These are phyloP conservation scores for Druceiella hillmani DNA, from an alignment of 2,888 invertebrate species.

Conservation along the genomic window DNA sequence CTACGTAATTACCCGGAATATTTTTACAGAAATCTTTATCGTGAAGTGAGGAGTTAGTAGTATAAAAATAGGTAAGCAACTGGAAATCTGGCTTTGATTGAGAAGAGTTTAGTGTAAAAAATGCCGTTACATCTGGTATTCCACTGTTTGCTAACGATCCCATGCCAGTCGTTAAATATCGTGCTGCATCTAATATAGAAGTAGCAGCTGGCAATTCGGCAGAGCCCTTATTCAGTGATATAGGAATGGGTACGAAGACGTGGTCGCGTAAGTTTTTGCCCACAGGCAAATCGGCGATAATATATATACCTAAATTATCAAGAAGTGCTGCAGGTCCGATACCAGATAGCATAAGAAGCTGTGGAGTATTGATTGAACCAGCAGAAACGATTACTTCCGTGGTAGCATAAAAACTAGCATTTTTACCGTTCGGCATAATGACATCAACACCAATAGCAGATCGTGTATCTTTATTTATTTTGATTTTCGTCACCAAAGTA, in stretches of 20 bases:
- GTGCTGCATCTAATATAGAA: slow-evolving; percentile 35
- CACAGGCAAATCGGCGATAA: slow-evolving; percentile 35
- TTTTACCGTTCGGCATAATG: slow-evolving; percentile 29
- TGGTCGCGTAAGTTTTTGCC: slow-evolving; percentile 48
- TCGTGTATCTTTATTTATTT: slow-evolving; percentile 29
- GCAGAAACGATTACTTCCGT: slow-evolving; percentile 41
- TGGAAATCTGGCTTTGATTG: slow-evolving; percentile 39
- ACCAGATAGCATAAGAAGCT: slow-evolving; percentile 39
- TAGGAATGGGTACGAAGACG: slow-evolving; percentile 40
- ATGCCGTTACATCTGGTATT: slow-evolving; percentile 43
- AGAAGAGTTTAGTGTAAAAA: slow-evolving; percentile 34
- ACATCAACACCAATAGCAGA: slow-evolving; percentile 34
- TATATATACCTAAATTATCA: slow-evolving; percentile 31
- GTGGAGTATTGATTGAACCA: slow-evolving; percentile 38
- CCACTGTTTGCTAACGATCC: slow-evolving; percentile 42
- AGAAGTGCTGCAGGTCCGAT: slow-evolving; percentile 36
- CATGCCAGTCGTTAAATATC: slow-evolving; percentile 38
- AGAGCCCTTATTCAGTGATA: slow-evolving; percentile 34
- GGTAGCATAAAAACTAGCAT: slow-evolving; percentile 30
- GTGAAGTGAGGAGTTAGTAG: slow-evolving; percentile 37
- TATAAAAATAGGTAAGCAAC: slow-evolving; percentile 44
- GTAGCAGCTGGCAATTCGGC: slow-evolving; percentile 31
- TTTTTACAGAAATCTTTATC: too few species aligned
- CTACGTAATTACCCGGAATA: slow-evolving; percentile 33
- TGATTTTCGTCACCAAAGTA: slow-evolving; percentile 30